These are phyloP conservation scores for Oryzias javanicus DNA, from an alignment of 2,113 vertebrate genomes.

Conservation along the genomic window DNA sequence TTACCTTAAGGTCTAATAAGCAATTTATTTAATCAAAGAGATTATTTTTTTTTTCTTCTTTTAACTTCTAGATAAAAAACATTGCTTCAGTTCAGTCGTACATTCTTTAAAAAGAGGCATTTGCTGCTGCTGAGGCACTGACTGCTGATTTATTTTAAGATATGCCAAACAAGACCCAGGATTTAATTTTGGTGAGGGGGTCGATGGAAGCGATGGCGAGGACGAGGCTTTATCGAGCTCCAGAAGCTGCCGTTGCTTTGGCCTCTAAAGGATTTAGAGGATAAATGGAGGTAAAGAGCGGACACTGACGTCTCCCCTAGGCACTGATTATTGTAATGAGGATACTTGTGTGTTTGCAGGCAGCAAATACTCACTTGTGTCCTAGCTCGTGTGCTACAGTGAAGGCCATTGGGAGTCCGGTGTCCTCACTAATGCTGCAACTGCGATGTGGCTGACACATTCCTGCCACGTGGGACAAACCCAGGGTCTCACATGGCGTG, in stretches of 20 bases:
- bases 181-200: not conserved
- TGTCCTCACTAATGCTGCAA: constrained; percentile 95
- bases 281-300: not conserved
- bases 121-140: too few species aligned
- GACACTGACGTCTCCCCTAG: not conserved
- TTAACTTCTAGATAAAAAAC: too few species aligned
- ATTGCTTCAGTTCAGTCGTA: not conserved
- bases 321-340: not conserved
- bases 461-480: constrained; percentile 91
- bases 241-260: not conserved
- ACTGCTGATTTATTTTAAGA: not conserved
- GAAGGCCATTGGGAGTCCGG: constrained; percentile 90
- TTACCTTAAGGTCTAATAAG: too few species aligned
- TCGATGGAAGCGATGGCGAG: not conserved
- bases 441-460: constrained; percentile 94
- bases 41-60: too few species aligned
- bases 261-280: not conserved
- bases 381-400: constrained; percentile 95
- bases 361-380: constrained; percentile 84
- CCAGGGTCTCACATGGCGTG: constrained; percentile 93
- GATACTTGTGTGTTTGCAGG: not conserved
- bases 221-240: not conserved
- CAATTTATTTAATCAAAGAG: too few species aligned
- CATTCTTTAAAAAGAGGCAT: not conserved
- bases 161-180: not conserved